These are phyloP conservation scores for Caranx ignobilis DNA, from an alignment of 2,113 vertebrate genomes.

Conservation along the genomic window DNA sequence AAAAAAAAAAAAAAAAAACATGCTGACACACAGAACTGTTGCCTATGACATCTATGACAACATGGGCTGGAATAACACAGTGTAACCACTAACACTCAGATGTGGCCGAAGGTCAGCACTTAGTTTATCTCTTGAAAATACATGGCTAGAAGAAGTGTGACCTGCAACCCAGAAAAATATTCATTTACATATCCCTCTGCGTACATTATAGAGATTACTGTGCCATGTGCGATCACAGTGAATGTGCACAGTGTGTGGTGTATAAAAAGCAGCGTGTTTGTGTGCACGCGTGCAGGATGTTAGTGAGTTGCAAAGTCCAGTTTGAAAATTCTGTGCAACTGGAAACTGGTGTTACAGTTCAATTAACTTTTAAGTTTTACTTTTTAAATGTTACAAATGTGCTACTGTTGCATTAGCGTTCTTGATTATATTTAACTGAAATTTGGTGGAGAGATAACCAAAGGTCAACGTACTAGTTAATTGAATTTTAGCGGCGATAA, in stretches of 20 bases:
- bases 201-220: conserved; percentile 14
- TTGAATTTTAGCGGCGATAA: conserved; percentile 53
- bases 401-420: not conserved
- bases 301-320: not conserved
- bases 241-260: conserved; percentile 14
- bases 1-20: conserved; percentile 31
- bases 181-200: conserved; percentile 22
- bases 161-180: not conserved
- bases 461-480: conserved; percentile 49
- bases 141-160: conserved; percentile 1
- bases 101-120: conserved; percentile 39
- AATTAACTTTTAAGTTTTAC: not conserved
- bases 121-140: conserved; percentile 17
- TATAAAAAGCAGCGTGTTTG: conserved; percentile 11
- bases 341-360: not conserved
- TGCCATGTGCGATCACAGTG: conserved; percentile 19
- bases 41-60: conserved; percentile 27
- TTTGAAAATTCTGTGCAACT: not conserved
- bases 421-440: conserved; percentile 38
- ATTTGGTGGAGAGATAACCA: conserved; percentile 26
- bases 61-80: conserved; percentile 31
- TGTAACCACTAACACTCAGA: conserved; percentile 22
- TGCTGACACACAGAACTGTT: conserved; percentile 39
- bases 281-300: not conserved
- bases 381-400: not conserved